These are phyloP conservation scores for Triplophysa yarkandensis DNA, from an alignment of 2,797 vertebrate genomes.

Conservation along the genomic window DNA sequence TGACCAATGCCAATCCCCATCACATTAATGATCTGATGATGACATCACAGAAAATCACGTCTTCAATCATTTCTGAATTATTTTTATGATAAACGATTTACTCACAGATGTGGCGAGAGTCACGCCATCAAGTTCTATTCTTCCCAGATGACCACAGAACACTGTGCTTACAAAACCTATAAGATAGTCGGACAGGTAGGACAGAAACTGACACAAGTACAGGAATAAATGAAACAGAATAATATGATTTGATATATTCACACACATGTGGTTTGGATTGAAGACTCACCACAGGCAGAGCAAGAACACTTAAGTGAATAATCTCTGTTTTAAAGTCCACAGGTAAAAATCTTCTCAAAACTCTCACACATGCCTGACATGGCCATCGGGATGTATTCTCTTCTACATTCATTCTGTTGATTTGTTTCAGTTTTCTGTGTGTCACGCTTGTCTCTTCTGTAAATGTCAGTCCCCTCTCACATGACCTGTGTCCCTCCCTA, in stretches of 20 bases:
- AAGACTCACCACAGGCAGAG: slow-evolving; percentile 72
- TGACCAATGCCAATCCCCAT: slow-evolving; percentile 81
- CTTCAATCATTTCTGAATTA: background rate
- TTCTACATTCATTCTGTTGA: slow-evolving; percentile 16
- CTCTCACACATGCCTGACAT: slow-evolving; percentile 8
- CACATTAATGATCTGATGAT: slow-evolving; percentile 82
- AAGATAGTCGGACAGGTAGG: slow-evolving; percentile 77
- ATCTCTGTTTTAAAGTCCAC: slow-evolving; percentile 64
- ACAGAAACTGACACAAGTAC: slow-evolving; percentile 74
- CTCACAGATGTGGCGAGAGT: slow-evolving; percentile 79
- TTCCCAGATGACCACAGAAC: slow-evolving; percentile 88
- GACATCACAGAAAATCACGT: background rate
- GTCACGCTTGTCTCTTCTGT: background rate
- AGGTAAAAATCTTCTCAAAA: slow-evolving; percentile 55
- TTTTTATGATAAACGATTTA: background rate
- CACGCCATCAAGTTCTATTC: slow-evolving; percentile 79
- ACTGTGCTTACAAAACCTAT: slow-evolving; percentile 81
- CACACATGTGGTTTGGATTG: no score
- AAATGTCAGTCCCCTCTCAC: background rate
- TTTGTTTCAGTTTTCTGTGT: background rate
- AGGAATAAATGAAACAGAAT: background rate
- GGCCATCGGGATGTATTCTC: background rate
- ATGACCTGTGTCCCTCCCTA: background rate
- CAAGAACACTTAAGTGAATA: slow-evolving; percentile 57
- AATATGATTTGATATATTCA: no score